A percentile compares a stretch with the other conserved stretches of the same genome.
Evolutionary conservation across 2,797 vertebrate species (phyloP).

Genomic region (Busarellus nigricollis): DNA sequence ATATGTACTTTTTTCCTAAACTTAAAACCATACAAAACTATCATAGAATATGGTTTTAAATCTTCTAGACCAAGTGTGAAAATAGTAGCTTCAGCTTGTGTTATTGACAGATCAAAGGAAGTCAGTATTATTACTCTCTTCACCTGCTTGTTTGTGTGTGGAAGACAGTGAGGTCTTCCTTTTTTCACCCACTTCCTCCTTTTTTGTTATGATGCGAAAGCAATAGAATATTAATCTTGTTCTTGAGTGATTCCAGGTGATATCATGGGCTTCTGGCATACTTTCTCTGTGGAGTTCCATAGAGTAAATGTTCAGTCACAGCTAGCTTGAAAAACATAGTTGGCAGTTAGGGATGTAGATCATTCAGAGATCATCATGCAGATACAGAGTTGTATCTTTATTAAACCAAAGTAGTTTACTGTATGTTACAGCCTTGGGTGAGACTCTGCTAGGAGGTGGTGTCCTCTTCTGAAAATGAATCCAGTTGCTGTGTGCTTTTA

Average conservation of each 20-base stretch:
- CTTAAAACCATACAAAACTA: background rate
- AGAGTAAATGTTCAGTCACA: background rate
- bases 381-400: background rate
- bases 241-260: background rate
- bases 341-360: background rate
- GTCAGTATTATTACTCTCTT: background rate
- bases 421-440: background rate
- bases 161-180: background rate
- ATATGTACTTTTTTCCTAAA: background rate
- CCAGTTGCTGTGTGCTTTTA: background rate
- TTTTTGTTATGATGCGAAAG: background rate
- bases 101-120: background rate
- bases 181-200: background rate
- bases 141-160: background rate
- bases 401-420: background rate
- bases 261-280: background rate
- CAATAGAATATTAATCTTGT: background rate
- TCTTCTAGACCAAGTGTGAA: background rate
- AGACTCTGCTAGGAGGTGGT: background rate
- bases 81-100: background rate
- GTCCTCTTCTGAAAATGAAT: background rate
- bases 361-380: background rate
- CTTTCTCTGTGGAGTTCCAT: background rate
- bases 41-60: background rate
- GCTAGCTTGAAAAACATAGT: background rate